phyloP scores from a whole-genome alignment of 2,797 vertebrate genomes.

The Sparidentex hasta region DNA sequence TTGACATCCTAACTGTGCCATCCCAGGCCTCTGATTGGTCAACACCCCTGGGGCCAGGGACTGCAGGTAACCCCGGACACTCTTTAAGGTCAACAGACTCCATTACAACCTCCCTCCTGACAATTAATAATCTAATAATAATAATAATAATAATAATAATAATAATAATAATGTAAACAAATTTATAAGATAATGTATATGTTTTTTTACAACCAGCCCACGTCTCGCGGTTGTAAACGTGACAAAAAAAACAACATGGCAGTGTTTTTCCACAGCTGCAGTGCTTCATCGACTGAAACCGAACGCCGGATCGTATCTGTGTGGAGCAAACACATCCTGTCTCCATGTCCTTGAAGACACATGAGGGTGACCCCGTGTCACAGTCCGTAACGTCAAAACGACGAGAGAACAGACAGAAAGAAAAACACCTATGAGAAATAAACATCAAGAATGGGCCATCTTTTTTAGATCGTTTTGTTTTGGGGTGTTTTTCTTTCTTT shows the following conservation, averaged over 20 bases:
- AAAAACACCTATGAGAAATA: conserved; percentile 4
- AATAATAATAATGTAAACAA: background rate
- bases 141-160: too few species aligned
- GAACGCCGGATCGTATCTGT: conserved; percentile 5
- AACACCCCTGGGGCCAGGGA: conserved; percentile 8
- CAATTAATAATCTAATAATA: conserved; percentile 9
- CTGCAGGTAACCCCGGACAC: conserved; percentile 42
- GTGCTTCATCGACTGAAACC: conserved; percentile 17
- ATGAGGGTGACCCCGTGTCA: conserved; percentile 46
- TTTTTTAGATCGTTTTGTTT: background rate
- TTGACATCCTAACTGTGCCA: background rate
- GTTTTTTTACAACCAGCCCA: too few species aligned
- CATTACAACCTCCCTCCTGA: background rate
- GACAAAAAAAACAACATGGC: background rate
- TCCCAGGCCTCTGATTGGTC: background rate
- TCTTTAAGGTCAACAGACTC: conserved; percentile 26
- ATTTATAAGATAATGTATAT: background rate
- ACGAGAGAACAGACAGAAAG: background rate
- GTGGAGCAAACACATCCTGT: conserved; percentile 1
- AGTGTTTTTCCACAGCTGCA: conserved; percentile 7
- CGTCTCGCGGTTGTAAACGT: background rate
- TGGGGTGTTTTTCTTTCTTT: too few species aligned
- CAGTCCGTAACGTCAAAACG: background rate
- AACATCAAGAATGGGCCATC: background rate
- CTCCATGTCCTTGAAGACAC: conserved; percentile 70